Evolutionary conservation across 1,140 invertebrate species (phyloP), one percentile per base, ranked within the genome.

Genomic region (Drosophila asahinai): DNA sequence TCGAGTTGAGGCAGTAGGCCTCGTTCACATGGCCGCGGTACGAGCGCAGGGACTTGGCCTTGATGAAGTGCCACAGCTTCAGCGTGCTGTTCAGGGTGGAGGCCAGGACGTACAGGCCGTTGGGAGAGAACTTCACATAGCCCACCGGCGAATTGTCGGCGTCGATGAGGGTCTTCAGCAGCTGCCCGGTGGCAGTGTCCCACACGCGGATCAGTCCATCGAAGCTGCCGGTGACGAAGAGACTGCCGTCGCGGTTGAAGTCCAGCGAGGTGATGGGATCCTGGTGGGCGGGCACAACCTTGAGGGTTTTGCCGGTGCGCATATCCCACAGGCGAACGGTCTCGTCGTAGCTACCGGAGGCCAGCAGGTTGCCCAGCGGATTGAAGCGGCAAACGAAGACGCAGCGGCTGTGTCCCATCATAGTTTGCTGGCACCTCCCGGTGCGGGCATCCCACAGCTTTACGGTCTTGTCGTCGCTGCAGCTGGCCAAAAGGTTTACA

Each of bases 141-240:
- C 86, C 86, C 40, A 89, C 86, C 0, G 81, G 81, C 0, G 70
- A 52, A 19, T 90, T 81, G 27, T 89, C 81, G 9, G 60, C 59
- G 15, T 90, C 84, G 42, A 89, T 65, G 0, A 89, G 86, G 0
- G 86, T 84, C 64, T 81, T 84, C 3, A 78, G 12, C 27, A 68
- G 62, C 4, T 79, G 68, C 0, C 63, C 49, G 43, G 59, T 81
- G 22, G 65, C 45, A 0, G 86, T 63, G 38, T 84, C 78, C 86
- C 84, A 90, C 5, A 89, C 25, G 33, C 84, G 86, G 12, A 89
- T 75, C 2, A 89, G 63, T 0, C 84, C 84, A 47, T 89, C 84
- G 6, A 59, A 79, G 49, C 84, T 90, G 25, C 81, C 71, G 11
- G 86, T 89, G 4, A 79, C 78, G 27, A 90, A 84, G 9, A 79